phyloP scores from a whole-genome alignment of 2,888 invertebrate species.

The Drosophila demipolita region DNA sequence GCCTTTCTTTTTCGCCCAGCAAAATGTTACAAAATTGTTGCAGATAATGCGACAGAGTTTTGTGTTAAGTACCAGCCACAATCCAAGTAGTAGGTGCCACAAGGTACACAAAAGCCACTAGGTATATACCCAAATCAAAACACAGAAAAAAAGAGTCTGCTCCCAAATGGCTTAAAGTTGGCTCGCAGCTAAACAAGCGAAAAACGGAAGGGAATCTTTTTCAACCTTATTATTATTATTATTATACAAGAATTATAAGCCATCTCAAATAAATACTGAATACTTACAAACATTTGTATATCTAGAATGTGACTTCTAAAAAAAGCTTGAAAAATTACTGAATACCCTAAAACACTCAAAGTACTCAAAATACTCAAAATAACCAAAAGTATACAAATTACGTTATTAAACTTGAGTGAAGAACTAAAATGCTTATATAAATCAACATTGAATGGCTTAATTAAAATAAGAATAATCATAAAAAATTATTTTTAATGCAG shows the following conservation, averaged over 20 bases:
- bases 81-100: conserved; percentile 20
- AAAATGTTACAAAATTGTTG: conserved; percentile 29
- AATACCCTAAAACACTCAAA: conserved; percentile 2
- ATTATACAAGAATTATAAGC: background rate
- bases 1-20: conserved; percentile 1
- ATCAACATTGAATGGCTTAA: conserved; percentile 25
- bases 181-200: background rate
- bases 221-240: background rate
- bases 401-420: conserved; percentile 15
- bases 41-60: conserved; percentile 31
- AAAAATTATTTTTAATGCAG: conserved; percentile 35
- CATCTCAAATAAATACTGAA: background rate
- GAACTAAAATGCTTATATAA: conserved; percentile 5
- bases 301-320: background rate
- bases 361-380: conserved; percentile 2
- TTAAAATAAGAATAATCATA: conserved; percentile 27
- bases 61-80: conserved; percentile 24
- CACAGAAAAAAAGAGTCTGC: background rate
- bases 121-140: conserved; percentile 36
- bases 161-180: background rate
- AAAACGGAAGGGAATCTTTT: background rate
- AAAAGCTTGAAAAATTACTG: background rate
- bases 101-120: background rate
- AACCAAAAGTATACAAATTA: background rate
- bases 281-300: background rate